These are phyloP conservation scores for Drosophila persimilis DNA, from an alignment of 1,140 invertebrate genomes.

Conservation along the genomic window DNA sequence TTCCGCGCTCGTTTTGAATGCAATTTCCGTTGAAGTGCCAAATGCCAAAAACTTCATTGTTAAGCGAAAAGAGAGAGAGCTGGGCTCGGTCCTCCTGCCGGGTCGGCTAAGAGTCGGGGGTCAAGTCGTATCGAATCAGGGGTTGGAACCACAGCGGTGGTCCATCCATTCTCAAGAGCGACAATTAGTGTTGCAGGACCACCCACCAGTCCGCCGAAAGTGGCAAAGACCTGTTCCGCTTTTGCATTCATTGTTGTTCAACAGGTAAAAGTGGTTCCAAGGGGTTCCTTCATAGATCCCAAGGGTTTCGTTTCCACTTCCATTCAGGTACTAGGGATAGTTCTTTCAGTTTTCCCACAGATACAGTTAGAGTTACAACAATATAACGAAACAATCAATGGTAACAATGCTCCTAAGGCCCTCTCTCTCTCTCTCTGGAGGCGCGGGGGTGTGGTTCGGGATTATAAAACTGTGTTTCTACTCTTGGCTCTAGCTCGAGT, in stretches of 20 bases:
- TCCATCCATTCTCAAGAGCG: constrained; percentile 26
- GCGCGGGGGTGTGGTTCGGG: constrained; percentile 6
- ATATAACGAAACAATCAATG: constrained; percentile 18
- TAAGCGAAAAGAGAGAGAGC: background rate
- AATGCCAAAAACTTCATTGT: constrained; percentile 65
- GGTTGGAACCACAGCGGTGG: too few species aligned
- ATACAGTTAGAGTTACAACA: constrained; percentile 28
- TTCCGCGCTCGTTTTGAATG: constrained; percentile 58
- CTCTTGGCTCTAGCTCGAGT: background rate
- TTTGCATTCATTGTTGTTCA: background rate
- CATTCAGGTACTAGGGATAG: constrained; percentile 17
- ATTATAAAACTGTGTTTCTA: constrained; percentile 14
- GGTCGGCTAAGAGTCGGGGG: constrained; percentile 13
- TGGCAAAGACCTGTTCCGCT: constrained; percentile 38
- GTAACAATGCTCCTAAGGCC: constrained; percentile 16
- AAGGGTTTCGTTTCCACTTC: background rate
- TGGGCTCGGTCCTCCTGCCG: constrained; percentile 14
- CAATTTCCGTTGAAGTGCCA: constrained; percentile 65
- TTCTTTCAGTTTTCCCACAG: constrained; percentile 3
- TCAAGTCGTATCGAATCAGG: constrained; percentile 13
- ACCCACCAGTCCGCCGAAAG: constrained; percentile 20
- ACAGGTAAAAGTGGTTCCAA: constrained; percentile 19
- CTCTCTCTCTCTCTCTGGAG: background rate
- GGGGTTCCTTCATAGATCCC: background rate
- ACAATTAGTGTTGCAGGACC: constrained; percentile 37